Conservation (phyloP, 2,113 vertebrate genomes). For the Orycteropus afer region DNA sequence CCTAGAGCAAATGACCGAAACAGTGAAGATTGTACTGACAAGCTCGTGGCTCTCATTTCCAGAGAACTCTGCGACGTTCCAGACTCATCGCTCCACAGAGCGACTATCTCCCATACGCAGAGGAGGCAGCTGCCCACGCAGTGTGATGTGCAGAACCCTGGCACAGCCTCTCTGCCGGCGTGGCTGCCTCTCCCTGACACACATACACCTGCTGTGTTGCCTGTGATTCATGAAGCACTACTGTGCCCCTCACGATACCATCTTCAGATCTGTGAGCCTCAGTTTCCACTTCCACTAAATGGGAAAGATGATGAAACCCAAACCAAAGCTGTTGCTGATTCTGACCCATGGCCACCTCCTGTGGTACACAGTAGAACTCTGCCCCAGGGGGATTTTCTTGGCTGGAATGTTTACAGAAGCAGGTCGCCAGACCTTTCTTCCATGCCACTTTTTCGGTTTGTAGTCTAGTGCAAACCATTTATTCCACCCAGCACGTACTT, state of each 20-base stretch:
- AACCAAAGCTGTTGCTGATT: neutral
- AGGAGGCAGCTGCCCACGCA: neutral
- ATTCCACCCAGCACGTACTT: too few species aligned
- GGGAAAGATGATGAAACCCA: neutral
- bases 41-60: slow-evolving; percentile 58
- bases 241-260: fast-evolving
- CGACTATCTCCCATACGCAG: neutral
- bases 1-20: slow-evolving; percentile 54
- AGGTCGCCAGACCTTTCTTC: neutral
- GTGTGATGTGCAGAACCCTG: neutral
- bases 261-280: neutral
- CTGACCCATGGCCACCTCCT: neutral
- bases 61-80: slow-evolving; percentile 50
- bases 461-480: neutral
- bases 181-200: neutral
- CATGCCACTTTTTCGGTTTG: neutral
- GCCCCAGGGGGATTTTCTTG: neutral
- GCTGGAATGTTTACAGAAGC: neutral
- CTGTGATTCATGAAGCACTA: too few species aligned
- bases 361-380: neutral
- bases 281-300: neutral
- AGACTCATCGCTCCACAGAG: neutral
- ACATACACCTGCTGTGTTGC: neutral
- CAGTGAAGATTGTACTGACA: slow-evolving; percentile 63
- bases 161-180: neutral